These are phyloP conservation scores for Corythoichthys intestinalis DNA, from an alignment of 2,113 vertebrate genomes.

Conservation along the genomic window DNA sequence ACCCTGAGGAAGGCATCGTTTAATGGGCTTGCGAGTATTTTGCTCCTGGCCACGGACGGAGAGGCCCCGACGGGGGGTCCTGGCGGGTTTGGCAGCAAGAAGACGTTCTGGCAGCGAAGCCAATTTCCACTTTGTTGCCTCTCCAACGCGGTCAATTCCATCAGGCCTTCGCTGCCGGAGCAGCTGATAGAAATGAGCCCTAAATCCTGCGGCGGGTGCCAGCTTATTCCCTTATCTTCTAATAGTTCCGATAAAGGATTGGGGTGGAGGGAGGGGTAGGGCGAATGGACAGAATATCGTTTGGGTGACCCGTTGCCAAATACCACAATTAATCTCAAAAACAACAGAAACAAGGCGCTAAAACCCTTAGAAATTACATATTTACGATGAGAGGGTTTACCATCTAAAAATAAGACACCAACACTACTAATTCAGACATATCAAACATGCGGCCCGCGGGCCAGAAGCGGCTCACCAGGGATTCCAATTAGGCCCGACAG, in stretches of 20 bases:
- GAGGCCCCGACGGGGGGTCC: slow-evolving; percentile 28
- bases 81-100: slow-evolving; percentile 43
- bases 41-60: slow-evolving; percentile 42
- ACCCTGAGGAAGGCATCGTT: slow-evolving; percentile 48
- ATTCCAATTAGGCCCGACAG: too few species aligned
- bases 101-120: slow-evolving; percentile 51
- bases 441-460: neutral
- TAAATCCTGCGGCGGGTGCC: slow-evolving; percentile 54
- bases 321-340: slow-evolving; percentile 43
- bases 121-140: slow-evolving; percentile 68
- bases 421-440: neutral
- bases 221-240: slow-evolving; percentile 65
- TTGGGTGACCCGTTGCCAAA: slow-evolving; percentile 43
- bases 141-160: slow-evolving; percentile 67
- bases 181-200: slow-evolving; percentile 54
- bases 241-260: slow-evolving; percentile 58
- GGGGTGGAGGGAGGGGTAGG: slow-evolving; percentile 42
- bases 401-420: slow-evolving; percentile 4
- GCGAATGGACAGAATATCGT: slow-evolving; percentile 32
- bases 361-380: slow-evolving; percentile 28
- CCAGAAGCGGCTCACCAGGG: too few species aligned
- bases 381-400: slow-evolving; percentile 27
- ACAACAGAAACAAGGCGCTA: slow-evolving; percentile 45
- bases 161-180: slow-evolving; percentile 57
- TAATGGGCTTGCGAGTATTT: slow-evolving; percentile 67